These are phyloP conservation scores for Ryuthela nishihirai DNA, from an alignment of 2,888 invertebrate species.

Conservation along the genomic window DNA sequence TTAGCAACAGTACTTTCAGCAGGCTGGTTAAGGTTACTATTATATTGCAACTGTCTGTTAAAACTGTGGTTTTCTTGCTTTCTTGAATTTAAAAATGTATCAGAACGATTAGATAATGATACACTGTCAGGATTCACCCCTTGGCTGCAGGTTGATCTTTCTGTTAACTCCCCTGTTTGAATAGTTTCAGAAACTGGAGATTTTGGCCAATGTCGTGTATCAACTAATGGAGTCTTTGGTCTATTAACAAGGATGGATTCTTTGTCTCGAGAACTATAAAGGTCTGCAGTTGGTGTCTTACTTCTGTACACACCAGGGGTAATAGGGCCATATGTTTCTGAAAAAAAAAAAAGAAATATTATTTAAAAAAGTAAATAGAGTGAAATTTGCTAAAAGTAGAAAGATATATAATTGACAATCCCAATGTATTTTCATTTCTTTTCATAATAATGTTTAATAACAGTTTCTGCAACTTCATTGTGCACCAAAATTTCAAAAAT, in stretches of 20 bases:
- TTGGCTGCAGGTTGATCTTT: conserved; percentile 6
- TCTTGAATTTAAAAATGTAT: not conserved
- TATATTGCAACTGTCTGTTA: not conserved
- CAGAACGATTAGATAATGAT: conserved; percentile 5
- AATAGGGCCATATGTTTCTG: conserved; percentile 12
- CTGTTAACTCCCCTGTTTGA: conserved; percentile 1
- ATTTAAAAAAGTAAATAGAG: not conserved
- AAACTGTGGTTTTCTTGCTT: conserved; percentile 4
- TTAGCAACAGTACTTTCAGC: conserved; percentile 5
- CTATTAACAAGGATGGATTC: conserved; percentile 65
- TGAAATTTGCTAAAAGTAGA: not conserved
- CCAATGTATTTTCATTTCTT: no score
- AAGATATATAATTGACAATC: not conserved
- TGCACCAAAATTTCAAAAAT: no score
- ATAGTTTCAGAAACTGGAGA: not conserved
- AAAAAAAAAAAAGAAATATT: not conserved
- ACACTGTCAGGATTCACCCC: conserved; percentile 4
- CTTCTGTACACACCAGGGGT: conserved; percentile 57
- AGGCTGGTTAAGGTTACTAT: not conserved
- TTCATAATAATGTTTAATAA: no score
- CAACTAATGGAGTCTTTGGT: conserved; percentile 72
- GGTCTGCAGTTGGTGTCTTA: conserved; percentile 90
- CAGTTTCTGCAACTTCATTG: no score
- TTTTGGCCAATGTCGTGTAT: conserved; percentile 58
- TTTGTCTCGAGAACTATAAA: conserved; percentile 66